A percentile compares a stretch with the other conserved stretches of the same genome.
phyloP scores from a whole-genome alignment of 1,140 invertebrate genomes.

The Ceratina australensis region DNA sequence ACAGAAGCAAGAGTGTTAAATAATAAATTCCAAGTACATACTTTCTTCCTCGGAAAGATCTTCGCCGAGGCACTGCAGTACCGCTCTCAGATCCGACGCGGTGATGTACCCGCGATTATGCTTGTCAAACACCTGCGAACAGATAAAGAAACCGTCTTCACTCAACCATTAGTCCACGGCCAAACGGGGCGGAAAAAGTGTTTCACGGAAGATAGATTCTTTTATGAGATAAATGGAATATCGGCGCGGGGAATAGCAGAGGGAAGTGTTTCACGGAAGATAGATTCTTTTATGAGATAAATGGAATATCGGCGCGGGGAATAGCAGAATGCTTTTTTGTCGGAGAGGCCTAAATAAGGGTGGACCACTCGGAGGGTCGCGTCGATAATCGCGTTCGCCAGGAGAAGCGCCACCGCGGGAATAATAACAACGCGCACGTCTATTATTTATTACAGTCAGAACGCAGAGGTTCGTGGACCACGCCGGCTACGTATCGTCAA shows the following conservation, averaged over 20 bases:
- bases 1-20: too few relatives aligned
- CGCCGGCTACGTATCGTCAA: background rate
- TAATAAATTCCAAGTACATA: constrained; percentile 75
- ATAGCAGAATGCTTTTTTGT: constrained; percentile 10
- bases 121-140: constrained; percentile 87
- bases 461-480: background rate
- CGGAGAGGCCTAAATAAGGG: background rate
- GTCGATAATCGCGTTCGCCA: constrained; percentile 2
- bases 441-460: constrained; percentile 44
- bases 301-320: constrained; percentile 20
- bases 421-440: constrained; percentile 22
- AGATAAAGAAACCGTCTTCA: background rate
- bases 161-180: background rate
- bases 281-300: constrained; percentile 36
- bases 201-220: constrained; percentile 1
- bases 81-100: constrained; percentile 89
- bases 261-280: background rate
- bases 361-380: background rate
- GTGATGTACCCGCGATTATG: constrained; percentile 93
- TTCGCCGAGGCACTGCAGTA: constrained; percentile 91
- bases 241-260: constrained; percentile 1
- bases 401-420: constrained; percentile 18
- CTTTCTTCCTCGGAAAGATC: constrained; percentile 93
- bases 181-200: background rate
- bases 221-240: constrained; percentile 40